Percentiles rank a stretch among this genome's conserved stretches.
These are phyloP conservation scores for Drosophila diplacantha DNA, from an alignment of 2,888 invertebrate genomes.

Conservation along the genomic window DNA sequence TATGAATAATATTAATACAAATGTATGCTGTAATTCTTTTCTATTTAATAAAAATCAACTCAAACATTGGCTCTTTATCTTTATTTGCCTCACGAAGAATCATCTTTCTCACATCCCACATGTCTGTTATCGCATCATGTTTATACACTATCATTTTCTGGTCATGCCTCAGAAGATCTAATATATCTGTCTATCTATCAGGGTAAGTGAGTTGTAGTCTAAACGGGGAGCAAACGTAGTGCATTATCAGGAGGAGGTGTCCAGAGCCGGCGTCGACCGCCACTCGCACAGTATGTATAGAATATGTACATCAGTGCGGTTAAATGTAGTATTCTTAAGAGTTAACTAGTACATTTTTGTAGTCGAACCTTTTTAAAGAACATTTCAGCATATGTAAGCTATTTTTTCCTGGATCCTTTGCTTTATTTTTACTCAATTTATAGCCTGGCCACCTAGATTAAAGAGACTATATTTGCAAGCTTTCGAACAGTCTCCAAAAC, in stretches of 20 bases:
- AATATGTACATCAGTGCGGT: too few relatives aligned
- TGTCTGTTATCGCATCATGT: conserved; percentile 44
- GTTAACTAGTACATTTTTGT: not conserved
- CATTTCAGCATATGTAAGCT: too few relatives aligned
- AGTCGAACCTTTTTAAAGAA: not conserved
- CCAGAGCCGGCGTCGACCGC: too few relatives aligned
- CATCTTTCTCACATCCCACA: conserved; percentile 25
- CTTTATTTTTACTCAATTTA: not conserved
- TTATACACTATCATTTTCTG: conserved; percentile 74
- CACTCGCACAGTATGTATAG: not conserved
- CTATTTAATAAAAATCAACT: conserved; percentile 46
- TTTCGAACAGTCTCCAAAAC: not conserved
- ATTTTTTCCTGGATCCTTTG: too few relatives aligned
- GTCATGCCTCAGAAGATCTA: conserved; percentile 46
- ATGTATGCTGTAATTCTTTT: conserved; percentile 57
- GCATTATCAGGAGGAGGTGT: not conserved
- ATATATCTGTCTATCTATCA: too few relatives aligned
- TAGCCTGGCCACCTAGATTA: not conserved
- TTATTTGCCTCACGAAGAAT: conserved; percentile 31
- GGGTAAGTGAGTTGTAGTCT: conserved; percentile 20
- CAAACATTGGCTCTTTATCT: conserved; percentile 27
- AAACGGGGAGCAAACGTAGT: not conserved
- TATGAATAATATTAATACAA: conserved; percentile 44
- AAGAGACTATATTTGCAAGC: not conserved
- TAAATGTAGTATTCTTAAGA: not conserved